Percentiles rank a stretch among this genome's conserved stretches.
phyloP scores from a whole-genome alignment of 2,113 vertebrate species.

The Etheostoma spectabile region DNA sequence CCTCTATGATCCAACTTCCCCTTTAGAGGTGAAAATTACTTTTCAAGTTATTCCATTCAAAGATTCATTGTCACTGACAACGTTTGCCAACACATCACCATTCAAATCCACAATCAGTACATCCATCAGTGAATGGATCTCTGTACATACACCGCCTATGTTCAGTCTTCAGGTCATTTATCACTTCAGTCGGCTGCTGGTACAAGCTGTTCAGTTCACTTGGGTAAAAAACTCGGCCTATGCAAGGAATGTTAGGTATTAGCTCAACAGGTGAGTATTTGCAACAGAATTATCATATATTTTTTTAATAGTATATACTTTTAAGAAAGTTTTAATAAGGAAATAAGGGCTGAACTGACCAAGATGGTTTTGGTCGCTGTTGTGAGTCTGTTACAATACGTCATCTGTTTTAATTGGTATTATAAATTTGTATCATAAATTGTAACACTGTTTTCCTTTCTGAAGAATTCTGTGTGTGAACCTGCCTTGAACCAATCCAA shows the following conservation, averaged over 20 bases:
- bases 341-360: not conserved
- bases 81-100: not conserved
- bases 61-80: not conserved
- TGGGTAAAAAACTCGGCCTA: not conserved
- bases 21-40: not conserved
- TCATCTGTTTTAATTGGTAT: no score
- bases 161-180: not conserved
- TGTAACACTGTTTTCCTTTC: no score
- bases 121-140: not conserved
- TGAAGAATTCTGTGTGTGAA: no score
- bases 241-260: not conserved
- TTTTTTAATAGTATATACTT: not conserved
- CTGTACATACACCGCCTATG: fast-evolving
- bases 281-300: no score
- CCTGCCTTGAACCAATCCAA: no score
- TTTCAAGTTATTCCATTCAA: not conserved
- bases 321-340: slow-evolving; percentile 5
- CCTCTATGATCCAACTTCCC: not conserved
- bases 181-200: not conserved
- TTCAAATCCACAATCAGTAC: not conserved
- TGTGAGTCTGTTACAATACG: no score
- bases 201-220: not conserved
- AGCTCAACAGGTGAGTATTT: not conserved
- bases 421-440: no score
- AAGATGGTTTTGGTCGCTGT: not conserved